A percentile compares a stretch with the other conserved stretches of the same genome.
phyloP scores from a whole-genome alignment of 2,888 invertebrate species.

The Papilio demoleus region DNA sequence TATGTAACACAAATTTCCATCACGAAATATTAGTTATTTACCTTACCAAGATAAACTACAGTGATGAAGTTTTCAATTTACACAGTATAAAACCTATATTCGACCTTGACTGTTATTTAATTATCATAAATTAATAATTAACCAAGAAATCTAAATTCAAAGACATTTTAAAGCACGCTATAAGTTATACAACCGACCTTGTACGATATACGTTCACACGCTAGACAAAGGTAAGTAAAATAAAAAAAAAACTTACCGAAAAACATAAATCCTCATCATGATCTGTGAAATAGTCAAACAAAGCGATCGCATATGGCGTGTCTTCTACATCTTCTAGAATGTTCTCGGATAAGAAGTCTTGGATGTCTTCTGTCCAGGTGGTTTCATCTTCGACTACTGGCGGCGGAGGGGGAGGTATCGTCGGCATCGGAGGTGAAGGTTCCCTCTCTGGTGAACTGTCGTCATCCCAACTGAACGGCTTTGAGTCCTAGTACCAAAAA shows the following conservation, averaged over 20 bases:
- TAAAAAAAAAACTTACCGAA: slow-evolving; percentile 82
- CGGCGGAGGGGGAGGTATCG: slow-evolving; percentile 90
- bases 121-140: slow-evolving; percentile 16
- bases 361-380: slow-evolving; percentile 57
- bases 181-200: slow-evolving; percentile 21
- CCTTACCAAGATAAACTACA: too few relatives aligned
- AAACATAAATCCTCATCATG: slow-evolving; percentile 91
- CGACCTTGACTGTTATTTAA: too few relatives aligned
- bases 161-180: slow-evolving; percentile 13
- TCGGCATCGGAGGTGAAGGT: slow-evolving; percentile 90
- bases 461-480: slow-evolving; percentile 66
- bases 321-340: slow-evolving; percentile 46
- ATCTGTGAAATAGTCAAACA: slow-evolving; percentile 89
- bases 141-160: slow-evolving; percentile 16
- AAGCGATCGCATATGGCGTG: slow-evolving; percentile 88
- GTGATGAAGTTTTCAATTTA: too few relatives aligned
- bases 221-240: neutral
- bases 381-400: slow-evolving; percentile 65
- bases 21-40: too few relatives aligned
- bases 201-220: slow-evolving; percentile 15
- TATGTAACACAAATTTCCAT: neutral
- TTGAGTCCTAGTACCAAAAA: slow-evolving; percentile 61
- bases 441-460: slow-evolving; percentile 70
- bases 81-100: too few relatives aligned
- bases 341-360: slow-evolving; percentile 47